Base-by-base conservation (phyloP, 1,140 invertebrate genomes). In the Drosophila pectinifera region DNA sequence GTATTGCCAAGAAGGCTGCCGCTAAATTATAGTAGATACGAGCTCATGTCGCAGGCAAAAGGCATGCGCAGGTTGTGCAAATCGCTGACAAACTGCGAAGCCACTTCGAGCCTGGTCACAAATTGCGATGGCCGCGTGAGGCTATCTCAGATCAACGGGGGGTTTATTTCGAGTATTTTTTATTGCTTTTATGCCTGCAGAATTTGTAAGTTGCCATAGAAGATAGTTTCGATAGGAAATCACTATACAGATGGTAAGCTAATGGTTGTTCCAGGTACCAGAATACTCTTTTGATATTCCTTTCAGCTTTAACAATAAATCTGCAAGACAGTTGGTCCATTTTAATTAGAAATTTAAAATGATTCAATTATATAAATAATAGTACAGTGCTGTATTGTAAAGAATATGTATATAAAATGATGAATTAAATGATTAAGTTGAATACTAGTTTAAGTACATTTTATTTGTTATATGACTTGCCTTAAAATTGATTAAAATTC, bases 1-100 rank as follows among this genome's bases (percentile, higher is more conserved):
- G 67, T 65, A 88, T 75, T 75, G 73, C 45, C 62, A 67, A 75
- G 73, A 75, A 75, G 72, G 73, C 73, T 67, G 26, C 45, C 49
- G 79, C 74, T 73, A 85, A 85, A 85, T 85, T 85, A 85, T 81
- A 86, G 82, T 74, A 77, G 63, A 73, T 76, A 62, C 78, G 38
- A 61, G 62, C 65, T 56, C 65, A 56, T 80, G 57, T 85, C 59
- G 59, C 56, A 41, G 51, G 62, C 36, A 68, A 69, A 56, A 79
- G 82, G 73, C 64, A 85, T 73, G 79, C 62, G 75, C 83, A 76
- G 74, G 86, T 88, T 88, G 83, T 88, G 83, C 79, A 88, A 86
- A 86, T 88, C 76, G 83, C 83, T 88, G 83, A 83, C 83, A 83
- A 83, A 88, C 82, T 82, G 79, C 80, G 77, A 67, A 55, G 78